Percentiles rank a stretch among this genome's conserved stretches.
Evolutionary conservation across 2,113 vertebrate species (phyloP).

Genomic region (Labeo catla): DNA sequence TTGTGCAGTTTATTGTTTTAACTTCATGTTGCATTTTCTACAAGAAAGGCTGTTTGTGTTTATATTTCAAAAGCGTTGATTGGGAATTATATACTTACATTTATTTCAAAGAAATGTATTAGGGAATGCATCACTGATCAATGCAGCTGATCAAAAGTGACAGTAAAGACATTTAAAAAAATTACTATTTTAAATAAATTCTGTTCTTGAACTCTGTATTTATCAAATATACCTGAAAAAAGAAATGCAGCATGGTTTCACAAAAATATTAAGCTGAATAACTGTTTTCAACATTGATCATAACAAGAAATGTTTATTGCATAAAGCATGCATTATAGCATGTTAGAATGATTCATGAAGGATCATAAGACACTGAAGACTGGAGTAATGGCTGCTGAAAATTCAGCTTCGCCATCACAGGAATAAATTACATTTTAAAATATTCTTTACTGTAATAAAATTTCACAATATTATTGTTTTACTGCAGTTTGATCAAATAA

Average conservation of each 20-base stretch:
- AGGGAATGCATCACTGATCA: background rate
- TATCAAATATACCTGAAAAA: background rate
- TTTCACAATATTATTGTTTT: background rate
- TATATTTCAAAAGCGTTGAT: background rate
- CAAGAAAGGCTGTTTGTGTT: background rate
- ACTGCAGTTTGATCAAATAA: background rate
- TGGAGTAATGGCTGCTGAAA: background rate
- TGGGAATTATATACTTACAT: background rate
- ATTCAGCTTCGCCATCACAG: background rate
- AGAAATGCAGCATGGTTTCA: background rate
- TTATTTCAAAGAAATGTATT: too few relatives aligned
- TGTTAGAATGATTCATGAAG: background rate
- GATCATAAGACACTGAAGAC: background rate
- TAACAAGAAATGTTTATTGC: background rate
- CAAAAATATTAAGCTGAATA: background rate
- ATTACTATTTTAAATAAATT: background rate
- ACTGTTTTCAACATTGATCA: background rate
- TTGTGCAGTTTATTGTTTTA: background rate
- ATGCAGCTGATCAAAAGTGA: background rate
- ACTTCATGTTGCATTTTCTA: background rate
- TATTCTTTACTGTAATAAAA: background rate
- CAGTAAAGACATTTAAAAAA: background rate
- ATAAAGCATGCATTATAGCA: too few relatives aligned
- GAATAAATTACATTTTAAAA: background rate
- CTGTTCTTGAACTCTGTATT: background rate